A percentile compares a stretch with the other conserved stretches of the same genome.
phyloP scores from a whole-genome alignment of 2,113 vertebrate species.

The Sylvicapra grimmia region DNA sequence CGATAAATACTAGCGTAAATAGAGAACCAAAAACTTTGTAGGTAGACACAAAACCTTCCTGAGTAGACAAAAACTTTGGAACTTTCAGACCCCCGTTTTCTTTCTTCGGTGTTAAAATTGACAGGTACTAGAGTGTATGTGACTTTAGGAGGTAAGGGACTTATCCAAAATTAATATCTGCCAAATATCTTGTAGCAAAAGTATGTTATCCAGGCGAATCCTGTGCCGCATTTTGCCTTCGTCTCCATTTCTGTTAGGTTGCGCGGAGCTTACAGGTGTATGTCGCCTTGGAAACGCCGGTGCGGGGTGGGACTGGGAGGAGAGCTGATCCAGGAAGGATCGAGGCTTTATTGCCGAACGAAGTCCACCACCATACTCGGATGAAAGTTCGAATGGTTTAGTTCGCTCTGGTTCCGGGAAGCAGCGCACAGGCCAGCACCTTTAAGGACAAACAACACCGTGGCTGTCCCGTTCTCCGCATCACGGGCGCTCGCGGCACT shows the following conservation, averaged over 20 bases:
- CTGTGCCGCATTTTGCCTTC: neutral
- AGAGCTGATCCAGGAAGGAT: neutral
- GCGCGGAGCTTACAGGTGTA: neutral
- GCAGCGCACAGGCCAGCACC: neutral
- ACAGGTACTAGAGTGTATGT: neutral
- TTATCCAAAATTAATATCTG: neutral
- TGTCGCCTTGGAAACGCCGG: neutral
- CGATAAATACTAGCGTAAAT: neutral
- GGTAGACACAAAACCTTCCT: neutral
- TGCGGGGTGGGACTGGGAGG: neutral
- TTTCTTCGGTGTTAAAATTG: neutral
- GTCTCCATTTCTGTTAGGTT: neutral
- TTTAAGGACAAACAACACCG: neutral
- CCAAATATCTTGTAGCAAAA: neutral
- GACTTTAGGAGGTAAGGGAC: neutral
- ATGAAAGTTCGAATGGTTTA: neutral
- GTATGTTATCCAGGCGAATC: neutral
- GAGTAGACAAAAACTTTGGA: neutral
- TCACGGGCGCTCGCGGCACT: accelerated
- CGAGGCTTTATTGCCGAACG: neutral
- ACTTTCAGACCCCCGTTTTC: neutral
- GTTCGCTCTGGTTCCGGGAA: neutral
- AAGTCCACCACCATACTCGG: neutral
- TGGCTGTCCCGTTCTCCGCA: too few species aligned
- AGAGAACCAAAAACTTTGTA: neutral